Evolutionary conservation across 2,797 vertebrate species (phyloP), one percentile per base, ranked within the genome.

Genomic region (Spheniscus humboldti): DNA sequence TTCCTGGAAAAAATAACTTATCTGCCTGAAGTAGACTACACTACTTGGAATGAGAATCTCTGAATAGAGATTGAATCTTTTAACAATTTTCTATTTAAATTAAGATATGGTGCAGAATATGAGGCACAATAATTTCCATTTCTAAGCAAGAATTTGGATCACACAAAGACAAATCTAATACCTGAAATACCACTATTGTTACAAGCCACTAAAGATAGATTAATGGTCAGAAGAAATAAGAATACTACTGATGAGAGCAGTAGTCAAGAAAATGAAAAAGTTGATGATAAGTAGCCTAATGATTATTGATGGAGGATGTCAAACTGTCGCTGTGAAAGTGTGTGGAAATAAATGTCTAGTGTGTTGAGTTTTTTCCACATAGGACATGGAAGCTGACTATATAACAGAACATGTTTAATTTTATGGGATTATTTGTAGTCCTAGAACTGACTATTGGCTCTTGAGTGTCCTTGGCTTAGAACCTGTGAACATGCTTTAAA

Each of bases 271-370:
- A 83, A 85, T 43, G 0, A 57, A 82, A 80, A 94, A 18, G 14
- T 53, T 93, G 5, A 31, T 90, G 24, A 17, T 77, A 88, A 90
- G 33, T 35, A 33, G 6, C 15, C 13, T 80, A 56, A 86, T 2
- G 10, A 41, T 86, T 80, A 80, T 18, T 90, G 18, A 50, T 47
- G 28, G n/a, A 78, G 10, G 12, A 75, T 50, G 13, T 78, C 28
- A 62, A 53, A 86, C 13, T 23, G 28, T 47, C 0, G 0, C 22
- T 35, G 33, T 71, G 53, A 56, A 92, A 81, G 2, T n/a, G 7
- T 52, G 18, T 53, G 23, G 35, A 83, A 87, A 86, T 60, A 78
- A 86, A 68, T 30, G 2, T 45, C 14, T 39, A 24, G 3, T 3
- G 2, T 48, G 28, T 18, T 72, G 53, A 50, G 7, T 13, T 75